phyloP scores from a whole-genome alignment of 1,140 invertebrate genomes.

The Xylocopa sonorina region DNA sequence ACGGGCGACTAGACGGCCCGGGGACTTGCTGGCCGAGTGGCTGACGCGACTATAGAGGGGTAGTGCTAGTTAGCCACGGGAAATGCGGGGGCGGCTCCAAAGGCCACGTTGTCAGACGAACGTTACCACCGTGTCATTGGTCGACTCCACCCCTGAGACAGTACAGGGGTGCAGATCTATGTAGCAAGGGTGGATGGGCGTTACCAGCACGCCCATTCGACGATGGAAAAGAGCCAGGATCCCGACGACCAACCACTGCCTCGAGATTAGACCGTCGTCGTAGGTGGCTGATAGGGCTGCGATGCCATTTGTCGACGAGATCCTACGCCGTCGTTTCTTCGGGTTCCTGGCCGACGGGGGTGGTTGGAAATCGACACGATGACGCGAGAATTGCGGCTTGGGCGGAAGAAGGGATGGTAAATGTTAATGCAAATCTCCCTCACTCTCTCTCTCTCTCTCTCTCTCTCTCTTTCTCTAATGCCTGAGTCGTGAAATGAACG shows the following conservation, averaged over 20 bases:
- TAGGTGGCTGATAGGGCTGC: constrained; percentile 26
- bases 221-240: constrained; percentile 16
- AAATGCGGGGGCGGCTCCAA: constrained; percentile 72
- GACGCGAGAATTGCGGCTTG: constrained; percentile 23
- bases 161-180: constrained; percentile 44
- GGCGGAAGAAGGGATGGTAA: constrained; percentile 46
- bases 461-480: not conserved
- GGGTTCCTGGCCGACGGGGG: not conserved
- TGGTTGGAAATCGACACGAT: constrained; percentile 15
- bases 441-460: not conserved
- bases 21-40: constrained; percentile 81
- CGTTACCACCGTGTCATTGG: constrained; percentile 77
- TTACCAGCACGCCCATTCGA: constrained; percentile 56
- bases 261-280: constrained; percentile 48
- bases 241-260: constrained; percentile 52
- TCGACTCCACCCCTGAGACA: constrained; percentile 72
- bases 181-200: constrained; percentile 63
- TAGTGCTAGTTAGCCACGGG: constrained; percentile 76
- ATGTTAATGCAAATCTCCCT: constrained; percentile 33
- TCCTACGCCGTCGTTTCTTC: constrained; percentile 20
- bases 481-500: not conserved
- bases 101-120: constrained; percentile 77
- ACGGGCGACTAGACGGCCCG: constrained; percentile 62
- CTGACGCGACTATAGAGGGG: constrained; percentile 71
- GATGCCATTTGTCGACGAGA: constrained; percentile 34